A percentile compares a stretch with the other conserved stretches of the same genome.
Conservation (phyloP, 2,113 vertebrate species). For the Hypomesus transpacificus region DNA sequence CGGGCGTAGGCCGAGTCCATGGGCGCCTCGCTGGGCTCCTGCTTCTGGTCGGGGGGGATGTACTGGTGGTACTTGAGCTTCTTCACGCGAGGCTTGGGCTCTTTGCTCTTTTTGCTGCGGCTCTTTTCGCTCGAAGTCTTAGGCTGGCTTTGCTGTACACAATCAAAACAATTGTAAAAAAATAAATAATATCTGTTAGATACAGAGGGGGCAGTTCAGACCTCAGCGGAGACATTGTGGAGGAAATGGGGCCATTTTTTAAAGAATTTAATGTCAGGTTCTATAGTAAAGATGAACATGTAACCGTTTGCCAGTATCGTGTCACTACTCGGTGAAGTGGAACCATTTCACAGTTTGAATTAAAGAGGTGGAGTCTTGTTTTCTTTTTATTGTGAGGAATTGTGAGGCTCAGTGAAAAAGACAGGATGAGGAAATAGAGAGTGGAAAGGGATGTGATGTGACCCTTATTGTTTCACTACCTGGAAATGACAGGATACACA, state of each 20-base stretch:
- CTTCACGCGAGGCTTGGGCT: constrained; percentile 91
- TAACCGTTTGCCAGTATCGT: background rate
- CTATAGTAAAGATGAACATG: constrained; percentile 19
- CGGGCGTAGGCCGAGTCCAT: constrained; percentile 96
- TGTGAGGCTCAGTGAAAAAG: constrained; percentile 47
- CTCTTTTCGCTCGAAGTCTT: constrained; percentile 85
- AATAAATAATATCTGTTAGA: background rate
- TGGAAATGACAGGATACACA: constrained; percentile 61
- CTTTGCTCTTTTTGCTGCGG: constrained; percentile 93
- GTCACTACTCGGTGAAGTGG: background rate
- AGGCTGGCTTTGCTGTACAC: constrained; percentile 84
- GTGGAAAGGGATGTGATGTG: constrained; percentile 51
- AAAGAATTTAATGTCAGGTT: constrained; percentile 42
- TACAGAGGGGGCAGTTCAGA: constrained; percentile 13
- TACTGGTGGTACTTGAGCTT: constrained; percentile 98
- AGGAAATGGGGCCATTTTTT: constrained; percentile 24
- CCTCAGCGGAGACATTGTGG: constrained; percentile 25
- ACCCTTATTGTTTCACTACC: constrained; percentile 63
- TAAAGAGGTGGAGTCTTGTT: constrained; percentile 49
- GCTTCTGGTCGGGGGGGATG: constrained; percentile 95
- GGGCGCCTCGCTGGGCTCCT: constrained; percentile 81
- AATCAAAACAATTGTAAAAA: background rate
- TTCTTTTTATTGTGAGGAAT: too few species aligned
- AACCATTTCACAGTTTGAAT: constrained; percentile 31
- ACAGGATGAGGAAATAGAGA: constrained; percentile 66